Base-by-base conservation (phyloP, 2,797 vertebrate genomes). In the Choloepus didactylus region DNA sequence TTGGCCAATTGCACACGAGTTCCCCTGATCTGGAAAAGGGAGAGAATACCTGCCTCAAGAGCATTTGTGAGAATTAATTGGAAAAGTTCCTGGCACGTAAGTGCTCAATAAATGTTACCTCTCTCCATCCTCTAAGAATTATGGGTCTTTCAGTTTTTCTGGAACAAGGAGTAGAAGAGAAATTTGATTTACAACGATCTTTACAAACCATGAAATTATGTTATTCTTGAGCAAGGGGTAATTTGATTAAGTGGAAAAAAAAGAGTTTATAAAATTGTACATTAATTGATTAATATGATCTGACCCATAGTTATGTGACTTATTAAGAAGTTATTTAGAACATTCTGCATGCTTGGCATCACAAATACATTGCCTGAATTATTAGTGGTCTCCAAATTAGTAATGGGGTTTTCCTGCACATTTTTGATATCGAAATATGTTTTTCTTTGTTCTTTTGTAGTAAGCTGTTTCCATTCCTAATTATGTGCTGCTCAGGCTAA, bases 311-410 rank as follows among this genome's bases (percentile, higher is more conserved):
- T 91, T 87, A 16, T 31, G 6, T 27, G 49, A 49, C 59, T 82
- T 82, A 49, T 44, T 67, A 73, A 51, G 62, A 82, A 87, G 23
- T 54, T 44, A 38, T 76, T 83, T 56, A 62, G 67, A 77, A 49
- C 79, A 81, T 75, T 96, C 79, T 41, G 31, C 79, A 82, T 69
- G 59, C 44, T 89, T 67, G 80, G 56, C 51, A 38, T 92, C 35
- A 23, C 49, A 67, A 92, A 93, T n/a, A 54, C 6, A 69, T 84
- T 69, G 56, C 46, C 60, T 41, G 16, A 94, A 31, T 88, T 56
- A 93, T 85, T 90, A 66, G 62, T 62, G 73, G 21, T 46, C 62
- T 96, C 64, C 87, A 96, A 81, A 66, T 85, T 94, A 91, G 27
- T 79, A 75, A 62, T 90, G 73, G 85, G 56, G 0, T 16, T 94